Evolutionary conservation across 2,113 vertebrate species (phyloP).

Genomic region (Proterorhinus semilunaris): DNA sequence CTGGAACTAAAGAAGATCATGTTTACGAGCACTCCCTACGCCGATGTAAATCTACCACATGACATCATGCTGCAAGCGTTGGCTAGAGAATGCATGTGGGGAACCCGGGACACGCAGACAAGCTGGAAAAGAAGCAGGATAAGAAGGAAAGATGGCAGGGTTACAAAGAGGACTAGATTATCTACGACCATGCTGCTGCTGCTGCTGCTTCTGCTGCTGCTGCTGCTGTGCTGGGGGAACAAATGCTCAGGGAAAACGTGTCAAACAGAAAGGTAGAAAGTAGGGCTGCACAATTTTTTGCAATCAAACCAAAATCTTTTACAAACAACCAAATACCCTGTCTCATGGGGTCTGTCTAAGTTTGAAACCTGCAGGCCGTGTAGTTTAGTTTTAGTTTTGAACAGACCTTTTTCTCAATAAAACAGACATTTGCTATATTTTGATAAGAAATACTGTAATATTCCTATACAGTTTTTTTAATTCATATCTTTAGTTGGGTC

Average conservation of each 20-base stretch:
- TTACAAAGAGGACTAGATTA: background rate
- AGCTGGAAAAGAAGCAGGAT: conserved; percentile 10
- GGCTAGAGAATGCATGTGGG: conserved; percentile 25
- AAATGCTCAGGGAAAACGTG: conserved; percentile 9
- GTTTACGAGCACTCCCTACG: conserved; percentile 8
- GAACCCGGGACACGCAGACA: conserved; percentile 23
- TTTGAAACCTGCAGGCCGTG: no score
- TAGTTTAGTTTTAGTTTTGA: no score
- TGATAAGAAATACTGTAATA: no score
- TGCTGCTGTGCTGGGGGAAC: background rate
- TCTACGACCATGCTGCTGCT: conserved; percentile 33
- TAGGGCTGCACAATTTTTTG: no score
- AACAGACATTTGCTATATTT: no score
- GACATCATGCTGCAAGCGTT: conserved; percentile 51
- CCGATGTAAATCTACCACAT: conserved; percentile 40
- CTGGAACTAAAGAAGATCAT: conserved; percentile 8
- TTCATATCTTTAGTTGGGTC: no score
- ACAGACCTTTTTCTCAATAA: no score
- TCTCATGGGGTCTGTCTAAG: no score
- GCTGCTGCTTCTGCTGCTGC: no score
- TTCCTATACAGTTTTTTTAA: no score
- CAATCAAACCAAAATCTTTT: no score
- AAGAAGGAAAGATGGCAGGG: conserved; percentile 3
- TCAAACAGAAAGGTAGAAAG: background rate
- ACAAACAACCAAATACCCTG: no score